Conservation (phyloP, 2,113 vertebrate species). For the Puma concolor region DNA sequence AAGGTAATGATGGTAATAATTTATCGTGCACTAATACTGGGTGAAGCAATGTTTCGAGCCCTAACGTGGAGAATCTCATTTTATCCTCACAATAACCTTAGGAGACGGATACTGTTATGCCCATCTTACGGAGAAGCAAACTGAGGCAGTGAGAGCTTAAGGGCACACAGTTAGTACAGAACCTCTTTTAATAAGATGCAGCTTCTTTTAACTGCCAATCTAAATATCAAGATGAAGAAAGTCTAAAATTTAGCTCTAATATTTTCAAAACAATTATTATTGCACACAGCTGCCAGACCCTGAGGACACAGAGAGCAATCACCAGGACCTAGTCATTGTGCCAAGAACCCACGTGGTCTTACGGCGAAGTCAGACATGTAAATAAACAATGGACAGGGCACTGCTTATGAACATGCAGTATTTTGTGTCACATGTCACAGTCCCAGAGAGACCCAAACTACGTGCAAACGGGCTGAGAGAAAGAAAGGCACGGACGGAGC, state of each 20-base stretch:
- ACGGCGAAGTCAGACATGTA: neutral
- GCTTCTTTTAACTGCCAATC: neutral
- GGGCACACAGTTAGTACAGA: neutral
- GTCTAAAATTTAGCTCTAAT: neutral
- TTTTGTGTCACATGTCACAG: neutral
- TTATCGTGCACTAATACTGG: accelerated
- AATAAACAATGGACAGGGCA: accelerated
- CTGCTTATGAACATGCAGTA: neutral
- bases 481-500: neutral
- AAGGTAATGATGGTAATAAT: neutral
- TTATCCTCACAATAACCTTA: neutral
- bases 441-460: neutral
- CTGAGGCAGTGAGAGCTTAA: neutral
- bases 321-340: neutral
- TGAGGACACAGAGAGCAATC: neutral
- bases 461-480: neutral
- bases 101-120: neutral
- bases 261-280: neutral
- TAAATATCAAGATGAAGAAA: neutral
- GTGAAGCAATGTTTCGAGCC: neutral
- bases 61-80: neutral
- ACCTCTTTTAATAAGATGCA: neutral
- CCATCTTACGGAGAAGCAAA: neutral
- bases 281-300: neutral
- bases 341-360: neutral